Evolutionary conservation across 1,140 invertebrate genomes (phyloP).

Genomic region (Diorhabda sublineata): DNA sequence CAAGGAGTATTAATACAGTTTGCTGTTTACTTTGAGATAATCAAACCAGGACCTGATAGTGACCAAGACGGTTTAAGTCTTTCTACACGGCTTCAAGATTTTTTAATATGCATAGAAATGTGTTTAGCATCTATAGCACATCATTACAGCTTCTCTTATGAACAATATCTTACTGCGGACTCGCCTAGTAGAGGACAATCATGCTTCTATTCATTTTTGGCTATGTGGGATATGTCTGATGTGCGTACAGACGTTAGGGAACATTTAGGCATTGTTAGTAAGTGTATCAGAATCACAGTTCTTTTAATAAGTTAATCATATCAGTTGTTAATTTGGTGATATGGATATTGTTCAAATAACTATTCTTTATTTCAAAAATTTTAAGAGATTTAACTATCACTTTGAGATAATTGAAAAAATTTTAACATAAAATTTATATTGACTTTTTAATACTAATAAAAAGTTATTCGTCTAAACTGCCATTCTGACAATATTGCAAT

Average conservation of each 20-base stretch:
- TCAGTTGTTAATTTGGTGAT: too few relatives aligned
- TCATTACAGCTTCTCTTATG: constrained; percentile 91
- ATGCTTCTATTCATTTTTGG: constrained; percentile 61
- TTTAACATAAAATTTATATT: too few relatives aligned
- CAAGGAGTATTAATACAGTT: constrained; percentile 88
- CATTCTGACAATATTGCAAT: too few relatives aligned
- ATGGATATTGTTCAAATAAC: too few relatives aligned
- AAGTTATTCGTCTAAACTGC: too few relatives aligned
- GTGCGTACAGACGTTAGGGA: constrained; percentile 88
- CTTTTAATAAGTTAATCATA: not conserved
- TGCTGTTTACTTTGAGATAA: constrained; percentile 73
- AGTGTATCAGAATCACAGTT: constrained; percentile 36
- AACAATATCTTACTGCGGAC: constrained; percentile 66
- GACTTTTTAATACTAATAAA: too few relatives aligned
- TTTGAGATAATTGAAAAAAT: too few relatives aligned
- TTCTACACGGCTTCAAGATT: constrained; percentile 73
- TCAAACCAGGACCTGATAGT: constrained; percentile 65
- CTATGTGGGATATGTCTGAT: constrained; percentile 94
- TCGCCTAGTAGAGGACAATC: constrained; percentile 47
- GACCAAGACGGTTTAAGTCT: constrained; percentile 64
- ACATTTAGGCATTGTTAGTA: constrained; percentile 83
- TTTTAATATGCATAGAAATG: constrained; percentile 97
- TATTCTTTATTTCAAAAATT: too few relatives aligned
- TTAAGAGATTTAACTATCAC: too few relatives aligned
- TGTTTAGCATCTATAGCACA: constrained; percentile 92